Evolutionary conservation across 2,888 invertebrate genomes (phyloP), one percentile per base, ranked within the genome.

Genomic region (Polylopha cassiicola): DNA sequence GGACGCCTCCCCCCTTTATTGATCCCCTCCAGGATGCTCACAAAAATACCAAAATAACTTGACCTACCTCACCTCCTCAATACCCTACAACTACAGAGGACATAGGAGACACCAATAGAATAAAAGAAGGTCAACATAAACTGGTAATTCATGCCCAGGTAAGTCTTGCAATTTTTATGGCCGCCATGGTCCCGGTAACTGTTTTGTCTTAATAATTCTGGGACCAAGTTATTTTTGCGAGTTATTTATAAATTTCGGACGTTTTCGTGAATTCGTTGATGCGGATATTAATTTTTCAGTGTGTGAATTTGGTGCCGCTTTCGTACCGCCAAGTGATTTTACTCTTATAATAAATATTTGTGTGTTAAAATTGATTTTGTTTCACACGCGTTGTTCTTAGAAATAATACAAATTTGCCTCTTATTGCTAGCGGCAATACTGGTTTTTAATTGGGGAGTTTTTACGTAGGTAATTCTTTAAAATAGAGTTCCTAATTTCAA

Each of bases 111-210:
- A n/a, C n/a, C 47, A 48, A 47, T 33, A 29, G 15, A 21, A 37
- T 23, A 39, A 13, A 37, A 14, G 9, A n/a, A 46, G 64, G 22
- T 53, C 58, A 30, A 6, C 3, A 21, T 44, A 48, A 3, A 17
- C 13, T 53, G 56, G 66, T 16, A 38, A 31, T 48, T 48, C 45
- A 47, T 37, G 16, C 22, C 16, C 54, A 51, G 52, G 50, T 52
- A 47, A 45, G 31, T 47, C 48, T 46, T 54, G 50, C 50, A 51
- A 58, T 55, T 63, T 64, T 65, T 61, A 60, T 56, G 46, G 37
- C 46, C 13, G 21, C 37, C 23, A 32, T 33, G 43, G 27, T 33
- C 31, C 46, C 41, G 50, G 42, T 38, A 44, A 41, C 39, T 44
- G 47, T 48, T 52, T 52, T 51, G 50, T 53, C 48, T 53, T 44